Evolutionary conservation across 2,888 invertebrate genomes (phyloP), one percentile per base, ranked within the genome.

Genomic region (Dromius quadrimaculatus): DNA sequence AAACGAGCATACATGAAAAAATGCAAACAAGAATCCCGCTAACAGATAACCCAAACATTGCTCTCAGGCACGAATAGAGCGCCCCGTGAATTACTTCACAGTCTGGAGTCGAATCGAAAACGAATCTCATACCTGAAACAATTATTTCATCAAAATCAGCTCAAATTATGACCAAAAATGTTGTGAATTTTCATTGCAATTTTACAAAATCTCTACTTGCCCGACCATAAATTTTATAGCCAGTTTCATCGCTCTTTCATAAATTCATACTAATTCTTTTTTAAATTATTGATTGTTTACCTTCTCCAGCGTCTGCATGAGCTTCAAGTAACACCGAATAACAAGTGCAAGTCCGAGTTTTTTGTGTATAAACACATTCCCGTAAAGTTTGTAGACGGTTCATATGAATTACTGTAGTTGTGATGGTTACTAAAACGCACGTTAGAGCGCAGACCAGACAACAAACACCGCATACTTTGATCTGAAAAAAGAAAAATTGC

Each of bases 41-140:
- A 19, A 95, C 95, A 0, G 94, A 94, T 28, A 95, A 86, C n/a
- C 94, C 95, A 82, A 95, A 95, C 77, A 95, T 91, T 0, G 94
- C 95, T 5, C 95, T 85, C 28, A 95, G 84, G 77, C 95, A 95
- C 76, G 94, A 92, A 83, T 95, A 95, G 15, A 95, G 85, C 0
- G 92, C 92, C 0, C 94, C 94, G 81, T 95, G 94, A 0, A 95
- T 93, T n/a, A 94, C 94, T 70, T 92, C 94, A 81, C 95, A 95
- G 78, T 93, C 92, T 0, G 92, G 90, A 0, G 94, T 92, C 8
- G 93, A 91, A 78, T 94, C 93, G 79, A 95, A 95, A 28, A 93
- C 91, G 80, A 93, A 91, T 73, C 91, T 87, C 76, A 90, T 88
- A 5, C 89, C 90, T 89, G 83, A 6, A 28, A 43, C 28, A 28